A percentile compares a stretch with the other conserved stretches of the same genome.
phyloP scores from a whole-genome alignment of 2,888 invertebrate genomes.

The Athripsodes cinereus region DNA sequence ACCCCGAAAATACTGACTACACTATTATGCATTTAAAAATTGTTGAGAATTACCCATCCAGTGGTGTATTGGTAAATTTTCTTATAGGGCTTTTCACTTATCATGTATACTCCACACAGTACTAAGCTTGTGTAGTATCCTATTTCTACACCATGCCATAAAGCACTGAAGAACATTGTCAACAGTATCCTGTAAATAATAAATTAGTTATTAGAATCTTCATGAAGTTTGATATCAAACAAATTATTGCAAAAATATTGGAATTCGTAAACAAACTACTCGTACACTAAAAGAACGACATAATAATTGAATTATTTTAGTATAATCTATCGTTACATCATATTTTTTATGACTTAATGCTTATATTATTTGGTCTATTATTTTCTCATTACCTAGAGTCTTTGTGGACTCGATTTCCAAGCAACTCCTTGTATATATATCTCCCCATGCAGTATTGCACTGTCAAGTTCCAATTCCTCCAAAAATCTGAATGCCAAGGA shows the following conservation, averaged over 20 bases:
- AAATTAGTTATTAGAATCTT: no score
- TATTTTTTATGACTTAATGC: no score
- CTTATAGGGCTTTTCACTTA: constrained; percentile 11
- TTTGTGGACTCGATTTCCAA: constrained; percentile 33
- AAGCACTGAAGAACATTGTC: constrained; percentile 12
- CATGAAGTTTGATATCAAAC: no score
- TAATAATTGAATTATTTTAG: no score
- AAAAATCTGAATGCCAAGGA: constrained; percentile 66
- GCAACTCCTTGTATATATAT: constrained; percentile 70
- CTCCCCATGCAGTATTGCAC: constrained; percentile 85
- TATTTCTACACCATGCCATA: constrained; percentile 10
- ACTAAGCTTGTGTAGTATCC: constrained; percentile 12
- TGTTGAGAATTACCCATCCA: constrained; percentile 17
- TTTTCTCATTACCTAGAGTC: constrained; percentile 13
- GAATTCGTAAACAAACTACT: no score
- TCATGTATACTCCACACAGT: constrained; percentile 7
- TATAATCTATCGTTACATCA: no score
- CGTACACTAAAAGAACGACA: no score
- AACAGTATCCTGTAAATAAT: not conserved
- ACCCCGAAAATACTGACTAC: no score
- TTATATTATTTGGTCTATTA: no score
- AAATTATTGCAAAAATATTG: no score
- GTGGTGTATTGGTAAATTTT: constrained; percentile 11
- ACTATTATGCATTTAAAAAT: no score
- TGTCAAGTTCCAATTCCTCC: constrained; percentile 82